These are phyloP conservation scores for Pachycephala philippinensis DNA, from an alignment of 2,113 vertebrate species.

Conservation along the genomic window DNA sequence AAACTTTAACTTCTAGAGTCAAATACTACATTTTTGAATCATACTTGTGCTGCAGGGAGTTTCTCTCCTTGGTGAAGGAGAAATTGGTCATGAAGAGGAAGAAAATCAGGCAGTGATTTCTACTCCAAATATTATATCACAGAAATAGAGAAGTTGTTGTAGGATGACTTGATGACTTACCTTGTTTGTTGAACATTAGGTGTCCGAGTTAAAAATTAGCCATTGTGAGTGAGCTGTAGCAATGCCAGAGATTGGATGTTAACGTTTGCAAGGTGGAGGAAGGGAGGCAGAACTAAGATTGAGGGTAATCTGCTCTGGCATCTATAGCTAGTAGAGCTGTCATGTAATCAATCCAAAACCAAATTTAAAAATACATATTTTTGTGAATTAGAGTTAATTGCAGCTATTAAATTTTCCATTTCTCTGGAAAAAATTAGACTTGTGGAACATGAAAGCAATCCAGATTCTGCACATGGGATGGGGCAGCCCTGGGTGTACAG, in stretches of 20 bases:
- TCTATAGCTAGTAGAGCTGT: neutral
- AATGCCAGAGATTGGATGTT: neutral
- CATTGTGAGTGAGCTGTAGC: neutral
- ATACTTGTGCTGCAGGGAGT: neutral
- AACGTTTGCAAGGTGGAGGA: neutral
- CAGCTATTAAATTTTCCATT: neutral
- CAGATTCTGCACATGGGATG: fast-evolving
- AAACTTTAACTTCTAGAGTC: neutral
- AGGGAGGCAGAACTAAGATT: neutral
- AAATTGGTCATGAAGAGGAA: neutral
- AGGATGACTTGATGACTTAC: neutral
- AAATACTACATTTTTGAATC: neutral
- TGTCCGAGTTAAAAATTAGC: neutral
- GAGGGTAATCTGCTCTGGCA: neutral
- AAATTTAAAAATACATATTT: fast-evolving
- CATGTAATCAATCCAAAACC: neutral
- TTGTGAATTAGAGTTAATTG: neutral
- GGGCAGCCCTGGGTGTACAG: neutral
- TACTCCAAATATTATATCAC: neutral
- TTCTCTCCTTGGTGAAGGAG: slow-evolving; percentile 19
- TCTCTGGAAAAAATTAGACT: neutral
- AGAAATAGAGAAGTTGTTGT: neutral
- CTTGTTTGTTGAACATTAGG: neutral
- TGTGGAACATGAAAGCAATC: fast-evolving
- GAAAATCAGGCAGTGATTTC: neutral